Evolutionary conservation across 37 sponge, comb jelly and placozoan genomes (phyloP).

Genomic region (Theonella swinhoei): DNA sequence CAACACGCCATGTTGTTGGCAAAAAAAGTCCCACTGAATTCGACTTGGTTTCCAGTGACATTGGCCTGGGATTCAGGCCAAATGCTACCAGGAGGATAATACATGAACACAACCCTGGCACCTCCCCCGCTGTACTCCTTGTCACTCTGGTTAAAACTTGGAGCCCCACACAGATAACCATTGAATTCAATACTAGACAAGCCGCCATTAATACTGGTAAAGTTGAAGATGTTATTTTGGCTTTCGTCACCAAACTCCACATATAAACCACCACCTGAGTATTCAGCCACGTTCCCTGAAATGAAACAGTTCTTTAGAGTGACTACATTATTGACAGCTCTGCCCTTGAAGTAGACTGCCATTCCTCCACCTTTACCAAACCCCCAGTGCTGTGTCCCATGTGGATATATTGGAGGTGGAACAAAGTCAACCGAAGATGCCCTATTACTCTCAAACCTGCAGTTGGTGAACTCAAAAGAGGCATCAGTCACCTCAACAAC

Average conservation of each 20-base stretch:
- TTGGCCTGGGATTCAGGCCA: constrained; percentile 3
- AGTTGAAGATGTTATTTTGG: constrained; percentile 19
- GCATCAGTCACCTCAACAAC: neutral
- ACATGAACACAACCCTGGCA: constrained; percentile 22
- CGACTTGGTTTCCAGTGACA: constrained; percentile 1
- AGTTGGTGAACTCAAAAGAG: constrained; percentile 26
- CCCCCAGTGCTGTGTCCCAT: constrained; percentile 26
- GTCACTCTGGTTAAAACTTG: neutral
- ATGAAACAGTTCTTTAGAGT: constrained; percentile 25
- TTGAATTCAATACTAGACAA: neutral
- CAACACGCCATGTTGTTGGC: neutral
- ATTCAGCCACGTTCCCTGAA: constrained; percentile 6
- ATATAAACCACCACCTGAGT: constrained; percentile 50
- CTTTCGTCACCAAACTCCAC: constrained; percentile 39
- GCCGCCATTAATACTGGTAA: neutral
- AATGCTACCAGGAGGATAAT: constrained; percentile 22
- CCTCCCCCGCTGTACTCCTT: no score
- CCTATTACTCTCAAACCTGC: constrained; percentile 30
- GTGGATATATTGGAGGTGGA: neutral
- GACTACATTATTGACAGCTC: constrained; percentile 5
- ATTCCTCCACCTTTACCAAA: constrained; percentile 65
- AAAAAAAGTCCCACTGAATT: neutral
- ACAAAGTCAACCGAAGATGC: neutral
- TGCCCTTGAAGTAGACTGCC: constrained; percentile 53
- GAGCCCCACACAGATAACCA: neutral